Conservation (phyloP, 2,113 vertebrate genomes). For the Indicator indicator region DNA sequence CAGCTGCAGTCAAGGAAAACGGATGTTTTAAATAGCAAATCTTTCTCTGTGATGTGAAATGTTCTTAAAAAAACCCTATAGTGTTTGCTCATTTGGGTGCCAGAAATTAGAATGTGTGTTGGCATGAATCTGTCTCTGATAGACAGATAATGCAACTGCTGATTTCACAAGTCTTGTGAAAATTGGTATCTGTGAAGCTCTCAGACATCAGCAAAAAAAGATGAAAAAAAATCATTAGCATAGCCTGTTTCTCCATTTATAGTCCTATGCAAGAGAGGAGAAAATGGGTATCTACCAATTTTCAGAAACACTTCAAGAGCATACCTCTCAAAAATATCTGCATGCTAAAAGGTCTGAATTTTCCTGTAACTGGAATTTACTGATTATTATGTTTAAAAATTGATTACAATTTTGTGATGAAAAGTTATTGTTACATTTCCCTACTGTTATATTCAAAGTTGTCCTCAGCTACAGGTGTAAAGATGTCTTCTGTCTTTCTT, state of each 20-base stretch:
- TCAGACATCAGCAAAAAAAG: neutral
- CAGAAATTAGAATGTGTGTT: neutral
- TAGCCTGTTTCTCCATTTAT: neutral
- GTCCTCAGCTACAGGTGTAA: neutral
- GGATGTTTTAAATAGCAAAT: neutral
- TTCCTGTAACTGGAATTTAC: neutral
- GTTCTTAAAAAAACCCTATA: neutral
- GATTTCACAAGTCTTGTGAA: constrained; percentile 31
- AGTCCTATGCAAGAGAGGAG: neutral
- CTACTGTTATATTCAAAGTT: neutral
- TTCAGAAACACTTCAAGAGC: neutral
- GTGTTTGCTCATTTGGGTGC: neutral
- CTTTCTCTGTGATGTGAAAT: neutral
- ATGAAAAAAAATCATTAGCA: neutral
- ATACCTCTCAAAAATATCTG: neutral
- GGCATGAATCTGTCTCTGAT: neutral
- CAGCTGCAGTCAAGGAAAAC: neutral
- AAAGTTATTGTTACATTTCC: neutral
- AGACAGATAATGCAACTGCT: neutral
- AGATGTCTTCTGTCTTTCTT: neutral
- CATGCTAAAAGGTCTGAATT: neutral
- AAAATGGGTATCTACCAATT: neutral
- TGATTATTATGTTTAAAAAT: neutral
- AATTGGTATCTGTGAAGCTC: neutral
- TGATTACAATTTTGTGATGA: neutral